A percentile compares a stretch with the other conserved stretches of the same genome.
Conservation (phyloP, 2,797 vertebrate species). For the Australoheros facetus region DNA sequence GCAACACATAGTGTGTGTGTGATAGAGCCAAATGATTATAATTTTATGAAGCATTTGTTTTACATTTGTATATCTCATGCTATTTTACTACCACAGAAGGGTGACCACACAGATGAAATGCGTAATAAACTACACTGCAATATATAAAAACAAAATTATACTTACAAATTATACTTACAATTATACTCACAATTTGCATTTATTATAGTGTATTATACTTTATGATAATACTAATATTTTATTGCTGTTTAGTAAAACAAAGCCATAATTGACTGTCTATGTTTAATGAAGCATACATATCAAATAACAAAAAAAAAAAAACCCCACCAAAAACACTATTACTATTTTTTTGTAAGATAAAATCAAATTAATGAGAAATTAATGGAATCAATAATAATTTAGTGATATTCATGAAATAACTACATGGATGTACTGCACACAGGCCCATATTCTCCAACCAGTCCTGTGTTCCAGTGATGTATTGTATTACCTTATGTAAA, state of each 20-base stretch:
- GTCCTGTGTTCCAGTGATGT: background rate
- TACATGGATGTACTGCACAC: background rate
- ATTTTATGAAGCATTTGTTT: constrained; percentile 50
- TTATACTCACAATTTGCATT: background rate
- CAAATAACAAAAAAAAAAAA: background rate
- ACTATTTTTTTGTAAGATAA: background rate
- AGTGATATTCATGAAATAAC: background rate
- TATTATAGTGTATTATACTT: background rate
- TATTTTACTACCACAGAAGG: background rate
- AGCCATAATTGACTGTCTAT: background rate
- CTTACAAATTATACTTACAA: background rate
- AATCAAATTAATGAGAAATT: background rate
- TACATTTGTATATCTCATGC: constrained; percentile 26
- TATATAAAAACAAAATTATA: background rate
- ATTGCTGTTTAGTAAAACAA: background rate
- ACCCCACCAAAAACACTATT: background rate
- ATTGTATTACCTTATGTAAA: background rate
- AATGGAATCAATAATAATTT: background rate
- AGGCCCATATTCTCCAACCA: background rate
- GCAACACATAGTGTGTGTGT: constrained; percentile 13
- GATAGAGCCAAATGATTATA: constrained; percentile 20
- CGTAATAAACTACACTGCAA: background rate
- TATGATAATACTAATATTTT: background rate
- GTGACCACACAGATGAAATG: background rate
- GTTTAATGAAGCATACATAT: background rate